phyloP scores from a whole-genome alignment of 2,888 invertebrate genomes.

The Hypercompe scribonia region DNA sequence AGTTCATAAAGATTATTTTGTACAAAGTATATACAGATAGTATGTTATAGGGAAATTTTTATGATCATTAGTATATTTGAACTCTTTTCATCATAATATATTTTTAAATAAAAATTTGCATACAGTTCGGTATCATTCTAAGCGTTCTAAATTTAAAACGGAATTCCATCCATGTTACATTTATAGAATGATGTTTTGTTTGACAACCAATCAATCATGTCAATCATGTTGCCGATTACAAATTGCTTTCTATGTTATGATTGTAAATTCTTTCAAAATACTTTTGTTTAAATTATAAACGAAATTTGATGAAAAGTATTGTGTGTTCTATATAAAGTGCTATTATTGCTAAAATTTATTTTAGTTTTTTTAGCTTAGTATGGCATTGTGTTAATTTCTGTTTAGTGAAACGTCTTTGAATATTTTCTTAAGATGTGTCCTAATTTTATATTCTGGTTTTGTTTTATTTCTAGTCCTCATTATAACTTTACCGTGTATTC shows the following conservation, averaged over 20 bases:
- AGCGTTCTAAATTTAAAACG: not conserved
- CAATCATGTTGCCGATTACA: not conserved
- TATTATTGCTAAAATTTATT: not conserved
- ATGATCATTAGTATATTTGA: no score
- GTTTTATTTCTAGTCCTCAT: not conserved
- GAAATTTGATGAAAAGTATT: not conserved
- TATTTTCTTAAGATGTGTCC: no score
- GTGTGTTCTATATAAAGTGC: not conserved
- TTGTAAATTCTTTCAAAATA: not conserved
- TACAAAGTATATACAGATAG: no score
- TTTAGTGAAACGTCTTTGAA: no score
- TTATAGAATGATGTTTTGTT: conserved; percentile 1
- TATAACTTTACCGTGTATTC: no score
- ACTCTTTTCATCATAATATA: no score
- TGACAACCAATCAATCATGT: not conserved
- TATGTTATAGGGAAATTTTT: no score
- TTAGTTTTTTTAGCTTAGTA: not conserved
- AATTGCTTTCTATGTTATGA: not conserved
- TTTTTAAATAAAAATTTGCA: no score
- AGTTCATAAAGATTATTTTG: no score
- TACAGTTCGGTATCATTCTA: not conserved
- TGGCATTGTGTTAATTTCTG: no score
- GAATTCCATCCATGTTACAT: not conserved
- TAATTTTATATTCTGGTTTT: no score
- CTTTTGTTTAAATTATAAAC: not conserved